These are phyloP conservation scores for Gymnothorax reevesii DNA, from an alignment of 2,797 vertebrate species.

Conservation along the genomic window DNA sequence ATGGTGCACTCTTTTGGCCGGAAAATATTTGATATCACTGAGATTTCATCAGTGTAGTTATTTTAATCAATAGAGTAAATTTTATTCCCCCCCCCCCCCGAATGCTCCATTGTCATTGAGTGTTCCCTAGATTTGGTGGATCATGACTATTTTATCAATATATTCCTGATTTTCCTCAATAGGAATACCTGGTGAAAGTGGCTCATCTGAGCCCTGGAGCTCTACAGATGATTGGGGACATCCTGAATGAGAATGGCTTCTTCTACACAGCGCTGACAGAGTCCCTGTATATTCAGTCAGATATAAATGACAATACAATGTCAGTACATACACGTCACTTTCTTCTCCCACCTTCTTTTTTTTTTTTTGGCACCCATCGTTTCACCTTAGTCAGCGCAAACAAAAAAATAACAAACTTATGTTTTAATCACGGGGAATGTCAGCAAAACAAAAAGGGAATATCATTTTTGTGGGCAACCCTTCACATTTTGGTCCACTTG, in stretches of 20 bases:
- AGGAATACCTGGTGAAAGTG: slow-evolving; percentile 78
- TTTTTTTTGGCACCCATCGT: background rate
- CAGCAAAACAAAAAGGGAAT: background rate
- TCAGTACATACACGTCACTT: slow-evolving; percentile 7
- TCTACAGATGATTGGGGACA: slow-evolving; percentile 77
- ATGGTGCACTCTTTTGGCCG: too few species aligned
- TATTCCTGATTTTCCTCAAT: slow-evolving; percentile 13
- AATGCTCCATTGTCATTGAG: background rate
- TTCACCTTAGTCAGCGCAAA: background rate
- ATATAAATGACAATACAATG: slow-evolving; percentile 71
- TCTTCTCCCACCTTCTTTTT: background rate
- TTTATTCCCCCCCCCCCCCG: background rate
- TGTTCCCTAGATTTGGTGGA: background rate
- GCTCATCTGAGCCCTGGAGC: slow-evolving; percentile 77
- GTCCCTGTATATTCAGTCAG: slow-evolving; percentile 73
- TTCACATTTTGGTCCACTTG: too few species aligned
- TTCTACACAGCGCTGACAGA: slow-evolving; percentile 76
- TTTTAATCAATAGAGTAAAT: too few species aligned
- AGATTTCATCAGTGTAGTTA: background rate
- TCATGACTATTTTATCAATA: background rate
- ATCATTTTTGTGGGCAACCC: too few species aligned
- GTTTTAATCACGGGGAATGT: too few species aligned
- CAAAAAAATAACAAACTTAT: too few species aligned
- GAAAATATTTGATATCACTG: too few species aligned
- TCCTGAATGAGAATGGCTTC: slow-evolving; percentile 80